Percentiles rank a stretch among this genome's conserved stretches.
These are phyloP conservation scores for Chelon labrosus DNA, from an alignment of 2,797 vertebrate genomes.

Conservation along the genomic window DNA sequence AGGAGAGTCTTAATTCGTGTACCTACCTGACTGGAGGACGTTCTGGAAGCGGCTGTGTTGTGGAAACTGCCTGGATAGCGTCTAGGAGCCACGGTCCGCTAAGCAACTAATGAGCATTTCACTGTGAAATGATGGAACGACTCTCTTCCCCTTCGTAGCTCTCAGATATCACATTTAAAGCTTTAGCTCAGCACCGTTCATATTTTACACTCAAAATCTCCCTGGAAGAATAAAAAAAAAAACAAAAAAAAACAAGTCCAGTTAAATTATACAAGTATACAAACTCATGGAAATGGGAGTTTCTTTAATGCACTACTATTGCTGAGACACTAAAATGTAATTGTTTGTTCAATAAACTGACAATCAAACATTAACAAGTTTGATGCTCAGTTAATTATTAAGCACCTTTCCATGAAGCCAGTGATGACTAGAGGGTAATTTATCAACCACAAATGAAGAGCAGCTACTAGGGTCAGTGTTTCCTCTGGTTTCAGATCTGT, in stretches of 20 bases:
- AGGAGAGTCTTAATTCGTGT: conserved; percentile 39
- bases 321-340: neutral
- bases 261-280: neutral
- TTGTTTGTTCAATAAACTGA: neutral
- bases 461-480: too few species aligned
- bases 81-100: conserved; percentile 43
- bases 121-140: conserved; percentile 33
- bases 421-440: neutral
- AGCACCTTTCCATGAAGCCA: neutral
- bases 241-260: neutral
- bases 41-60: conserved; percentile 56
- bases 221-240: neutral
- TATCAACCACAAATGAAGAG: neutral
- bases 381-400: neutral
- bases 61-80: conserved; percentile 55
- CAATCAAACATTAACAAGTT: neutral
- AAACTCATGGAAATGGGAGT: neutral
- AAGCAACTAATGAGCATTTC: conserved; percentile 66
- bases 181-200: neutral
- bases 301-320: neutral
- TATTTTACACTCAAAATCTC: conserved; percentile 4
- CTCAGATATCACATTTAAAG: conserved; percentile 41
- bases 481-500: neutral
- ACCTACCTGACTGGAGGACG: conserved; percentile 43
- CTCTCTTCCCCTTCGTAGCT: conserved; percentile 39